Evolutionary conservation across 2,888 invertebrate species (phyloP), one percentile per base, ranked within the genome.

Genomic region (Xanthorhoe designata): DNA sequence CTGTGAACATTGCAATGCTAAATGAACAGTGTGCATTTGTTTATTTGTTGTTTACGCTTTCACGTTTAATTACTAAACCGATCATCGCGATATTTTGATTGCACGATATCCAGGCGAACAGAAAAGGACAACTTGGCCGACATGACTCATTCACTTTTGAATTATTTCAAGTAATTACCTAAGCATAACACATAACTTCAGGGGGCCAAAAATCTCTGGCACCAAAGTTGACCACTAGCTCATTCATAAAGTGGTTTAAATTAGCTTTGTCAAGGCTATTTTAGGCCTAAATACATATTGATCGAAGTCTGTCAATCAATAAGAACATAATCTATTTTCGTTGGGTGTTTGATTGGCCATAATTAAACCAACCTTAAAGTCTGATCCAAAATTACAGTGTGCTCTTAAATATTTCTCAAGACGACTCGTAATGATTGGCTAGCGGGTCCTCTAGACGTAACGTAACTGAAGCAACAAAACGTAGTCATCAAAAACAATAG

Each of bases 401-500:
- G 64, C 66, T 64, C 66, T 70, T 63, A 75, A 76, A 75, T 69
- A 75, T 76, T 75, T 74, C 64, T 70, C 49, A 63, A 69, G 62
- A 59, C 53, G 63, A 55, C 58, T 68, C 51, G 66, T 64, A 70
- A 68, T 73, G 69, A 71, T 73, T 67, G 62, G 91, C 87, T 91
- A 91, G 90, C 89, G 89, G 56, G 52, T 19, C 52, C 55, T 73
- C 78, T 18, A 65, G 10, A 61, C 57, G 10, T 24, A 24, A 24
- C n/a, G n/a, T 61, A 35, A 54, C 35, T 29, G 32, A 29, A 52
- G 24, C 56, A 9, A 50, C 18, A 10, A 38, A 9, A 10, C 9
- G 10, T 18, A 58, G 47, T 32, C 32, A 32, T 47, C 5, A 56
- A 17, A 38, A 35, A 18, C 2, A 15, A 15, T 2, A 7, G 35